Evolutionary conservation across 2,113 vertebrate species (phyloP), one percentile per base, ranked within the genome.

Genomic region (Pseudorasbora parva): DNA sequence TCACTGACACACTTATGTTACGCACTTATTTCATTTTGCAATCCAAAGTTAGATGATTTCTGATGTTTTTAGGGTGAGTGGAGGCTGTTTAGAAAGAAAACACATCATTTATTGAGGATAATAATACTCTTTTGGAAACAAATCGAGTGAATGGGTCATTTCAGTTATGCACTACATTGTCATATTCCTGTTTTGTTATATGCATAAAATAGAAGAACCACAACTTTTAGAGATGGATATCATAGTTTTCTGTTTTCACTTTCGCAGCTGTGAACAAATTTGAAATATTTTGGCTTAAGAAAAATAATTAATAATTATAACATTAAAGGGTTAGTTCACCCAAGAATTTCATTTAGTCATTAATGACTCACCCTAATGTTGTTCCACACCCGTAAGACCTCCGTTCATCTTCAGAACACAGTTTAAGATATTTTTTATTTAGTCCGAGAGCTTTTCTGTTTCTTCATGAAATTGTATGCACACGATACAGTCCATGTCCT

Each of bases 1-100:
- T 69, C 79, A 81, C 78, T 69, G 45, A 81, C 45, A 81, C 33
- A 60, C 77, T 47, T 64, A 30, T 30, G 77, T 49, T 64, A 11
- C 8, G 1, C 62, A 15, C 47, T 54, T 69, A 54, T 69, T 54
- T 81, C 17, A 17, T 23, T 81, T 66, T 56, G 47, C 64, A 60
- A 19, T 78, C 12, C 57, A 62, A 62, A 47, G 41, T 62, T 62
- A 78, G 7, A 47, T 19, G 57, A 45, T 62, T 41, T 62, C 37
- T 77, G 74, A 47, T 78, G 57, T 78, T 78, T 78, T 78, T 25
- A 62, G 56, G 6, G 25, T 75, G 47, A 33, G 72, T 17, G 4
- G 49, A 33, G 25, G 1, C 25, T 21, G 15, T 75, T 56, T n/a
- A 12, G 73, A 57, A 57, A 76, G 51, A 41, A 57, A 75, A 54